Conservation (phyloP, 2,113 vertebrate species). For the Smithornis capensis region DNA sequence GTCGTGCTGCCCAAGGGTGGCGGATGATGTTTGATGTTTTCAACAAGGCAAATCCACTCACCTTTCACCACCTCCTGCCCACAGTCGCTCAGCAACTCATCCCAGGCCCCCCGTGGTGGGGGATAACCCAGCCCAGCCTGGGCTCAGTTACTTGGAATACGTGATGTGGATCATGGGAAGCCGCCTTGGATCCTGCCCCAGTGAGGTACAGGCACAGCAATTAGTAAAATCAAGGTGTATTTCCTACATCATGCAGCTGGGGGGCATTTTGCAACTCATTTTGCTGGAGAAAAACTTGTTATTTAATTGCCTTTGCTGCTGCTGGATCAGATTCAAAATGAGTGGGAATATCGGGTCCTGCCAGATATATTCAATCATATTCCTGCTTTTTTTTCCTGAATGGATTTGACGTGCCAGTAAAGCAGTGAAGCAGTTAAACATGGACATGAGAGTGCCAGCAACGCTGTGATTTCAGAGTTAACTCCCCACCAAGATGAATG, state of each 20-base stretch:
- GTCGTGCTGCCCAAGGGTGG: not conserved
- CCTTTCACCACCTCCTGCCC: not conserved
- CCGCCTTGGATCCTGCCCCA: accelerated
- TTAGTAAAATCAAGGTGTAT: slow-evolving; percentile 59
- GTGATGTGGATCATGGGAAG: not conserved
- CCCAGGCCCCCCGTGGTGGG: accelerated
- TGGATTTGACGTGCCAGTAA: not conserved
- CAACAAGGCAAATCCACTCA: not conserved
- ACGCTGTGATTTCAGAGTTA: not conserved
- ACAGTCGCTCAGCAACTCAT: accelerated
- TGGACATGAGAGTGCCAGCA: not conserved
- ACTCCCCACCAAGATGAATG: not conserved
- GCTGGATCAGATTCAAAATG: slow-evolving; percentile 47
- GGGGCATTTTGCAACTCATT: slow-evolving; percentile 62
- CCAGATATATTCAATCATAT: slow-evolving; percentile 47
- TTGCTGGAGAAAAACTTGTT: slow-evolving; percentile 13
- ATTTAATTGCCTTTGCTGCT: slow-evolving; percentile 56
- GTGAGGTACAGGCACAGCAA: not conserved
- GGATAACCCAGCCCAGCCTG: not conserved
- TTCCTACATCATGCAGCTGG: slow-evolving; percentile 62
- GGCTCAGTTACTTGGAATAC: not conserved
- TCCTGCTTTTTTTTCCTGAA: not conserved
- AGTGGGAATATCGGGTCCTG: slow-evolving; percentile 56
- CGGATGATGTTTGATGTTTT: not conserved
- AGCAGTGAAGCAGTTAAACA: slow-evolving; percentile 45